A percentile compares a stretch with the other conserved stretches of the same genome.
These are phyloP conservation scores for Pterostichus madidus DNA, from an alignment of 2,888 invertebrate genomes.

Conservation along the genomic window DNA sequence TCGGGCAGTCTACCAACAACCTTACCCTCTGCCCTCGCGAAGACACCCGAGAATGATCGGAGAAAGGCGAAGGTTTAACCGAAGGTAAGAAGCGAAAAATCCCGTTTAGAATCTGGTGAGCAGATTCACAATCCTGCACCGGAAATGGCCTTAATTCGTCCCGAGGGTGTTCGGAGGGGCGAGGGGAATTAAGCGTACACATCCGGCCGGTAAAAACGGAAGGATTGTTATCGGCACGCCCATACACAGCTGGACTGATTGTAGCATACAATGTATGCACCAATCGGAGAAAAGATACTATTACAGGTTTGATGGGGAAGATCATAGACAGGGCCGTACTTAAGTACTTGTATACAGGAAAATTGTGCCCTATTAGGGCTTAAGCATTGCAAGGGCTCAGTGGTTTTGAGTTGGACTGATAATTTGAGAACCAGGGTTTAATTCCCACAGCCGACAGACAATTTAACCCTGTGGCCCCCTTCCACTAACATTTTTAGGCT, in stretches of 20 bases:
- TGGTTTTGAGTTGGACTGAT: too few relatives aligned
- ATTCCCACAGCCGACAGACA: too few relatives aligned
- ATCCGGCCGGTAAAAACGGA: conserved; percentile 60
- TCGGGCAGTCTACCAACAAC: conserved; percentile 13
- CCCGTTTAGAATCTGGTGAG: conserved; percentile 31
- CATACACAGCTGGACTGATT: conserved; percentile 54
- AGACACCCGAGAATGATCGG: conserved; percentile 10
- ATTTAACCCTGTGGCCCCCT: too few relatives aligned
- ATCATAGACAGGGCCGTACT: neutral
- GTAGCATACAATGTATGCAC: neutral
- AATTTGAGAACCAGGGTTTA: too few relatives aligned
- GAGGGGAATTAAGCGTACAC: conserved; percentile 52
- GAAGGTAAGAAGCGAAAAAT: conserved; percentile 40
- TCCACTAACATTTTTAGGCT: too few relatives aligned
- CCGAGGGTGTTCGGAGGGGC: conserved; percentile 27
- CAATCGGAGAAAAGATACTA: neutral
- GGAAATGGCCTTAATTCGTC: conserved; percentile 61
- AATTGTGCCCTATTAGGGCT: too few relatives aligned
- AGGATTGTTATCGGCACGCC: conserved; percentile 55
- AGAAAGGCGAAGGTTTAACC: conserved; percentile 4
- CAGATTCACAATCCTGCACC: conserved; percentile 44
- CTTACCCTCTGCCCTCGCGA: neutral
- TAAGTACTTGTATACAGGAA: too few relatives aligned
- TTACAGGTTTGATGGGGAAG: conserved; percentile 17
- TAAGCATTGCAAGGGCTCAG: too few relatives aligned